Evolutionary conservation across 2,113 vertebrate species (phyloP).

Genomic region (Cavia aperea): DNA sequence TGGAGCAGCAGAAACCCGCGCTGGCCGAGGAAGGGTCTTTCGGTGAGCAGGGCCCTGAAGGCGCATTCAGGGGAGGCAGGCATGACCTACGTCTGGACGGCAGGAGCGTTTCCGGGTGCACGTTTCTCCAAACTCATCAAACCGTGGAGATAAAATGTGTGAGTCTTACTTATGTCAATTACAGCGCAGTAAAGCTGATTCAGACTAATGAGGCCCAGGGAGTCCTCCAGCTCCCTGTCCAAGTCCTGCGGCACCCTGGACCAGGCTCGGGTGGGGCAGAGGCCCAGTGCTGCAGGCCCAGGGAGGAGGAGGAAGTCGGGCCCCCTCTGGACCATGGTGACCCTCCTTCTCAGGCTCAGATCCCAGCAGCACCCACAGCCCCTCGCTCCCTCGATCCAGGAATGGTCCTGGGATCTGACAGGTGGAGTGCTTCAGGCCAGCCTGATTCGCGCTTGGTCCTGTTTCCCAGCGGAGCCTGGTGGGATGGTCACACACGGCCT

Average conservation of each 20-base stretch:
- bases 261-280: no score
- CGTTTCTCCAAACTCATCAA: neutral
- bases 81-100: accelerated
- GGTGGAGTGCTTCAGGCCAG: neutral
- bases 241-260: accelerated
- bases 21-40: accelerated
- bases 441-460: neutral
- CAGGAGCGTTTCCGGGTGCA: neutral
- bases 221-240: accelerated
- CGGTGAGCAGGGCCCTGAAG: accelerated
- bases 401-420: neutral
- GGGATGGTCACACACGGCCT: accelerated
- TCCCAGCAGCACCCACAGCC: neutral
- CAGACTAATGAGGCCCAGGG: no score
- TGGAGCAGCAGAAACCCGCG: accelerated
- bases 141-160: accelerated
- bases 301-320: no score
- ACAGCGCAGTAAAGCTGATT: neutral
- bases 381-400: neutral
- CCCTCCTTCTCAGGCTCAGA: neutral
- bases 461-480: neutral
- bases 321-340: neutral
- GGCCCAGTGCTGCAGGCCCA: accelerated
- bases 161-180: neutral
- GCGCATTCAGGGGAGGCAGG: neutral